phyloP scores from a whole-genome alignment of 2,113 vertebrate species.

The Ardeotis arabs region DNA sequence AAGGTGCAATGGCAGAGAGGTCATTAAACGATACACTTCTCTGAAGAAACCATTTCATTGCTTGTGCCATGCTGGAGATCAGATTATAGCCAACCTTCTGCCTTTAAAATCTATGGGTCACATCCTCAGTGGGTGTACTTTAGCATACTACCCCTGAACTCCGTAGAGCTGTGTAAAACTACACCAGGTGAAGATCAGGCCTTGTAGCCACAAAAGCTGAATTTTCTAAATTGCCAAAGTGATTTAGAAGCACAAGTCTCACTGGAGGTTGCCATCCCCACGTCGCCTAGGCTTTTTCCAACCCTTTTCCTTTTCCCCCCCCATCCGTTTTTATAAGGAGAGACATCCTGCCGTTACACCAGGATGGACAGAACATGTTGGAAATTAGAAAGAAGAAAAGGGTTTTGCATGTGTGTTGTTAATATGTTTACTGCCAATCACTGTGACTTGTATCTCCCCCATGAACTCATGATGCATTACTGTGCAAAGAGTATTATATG shows the following conservation, averaged over 20 bases:
- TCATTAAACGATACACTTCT: not conserved
- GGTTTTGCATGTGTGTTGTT: not conserved
- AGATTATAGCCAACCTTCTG: not conserved
- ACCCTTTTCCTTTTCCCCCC: conserved; percentile 11
- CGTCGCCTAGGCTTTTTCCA: not conserved
- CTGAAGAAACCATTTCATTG: not conserved
- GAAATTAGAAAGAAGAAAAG: not conserved
- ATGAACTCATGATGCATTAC: not conserved
- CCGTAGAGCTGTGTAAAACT: not conserved
- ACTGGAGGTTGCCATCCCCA: not conserved
- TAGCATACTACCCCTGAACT: not conserved
- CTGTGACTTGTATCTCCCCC: not conserved
- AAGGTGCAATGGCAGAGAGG: not conserved
- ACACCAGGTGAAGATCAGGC: not conserved
- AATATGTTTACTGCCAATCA: not conserved
- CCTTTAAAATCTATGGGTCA: not conserved
- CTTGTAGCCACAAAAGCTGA: not conserved
- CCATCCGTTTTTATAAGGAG: not conserved
- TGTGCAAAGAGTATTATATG: not conserved
- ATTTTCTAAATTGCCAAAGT: not conserved
- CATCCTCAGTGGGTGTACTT: not conserved
- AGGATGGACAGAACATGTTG: not conserved
- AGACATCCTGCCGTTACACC: not conserved
- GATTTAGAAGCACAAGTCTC: not conserved
- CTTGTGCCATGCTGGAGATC: not conserved